A percentile compares a stretch with the other conserved stretches of the same genome.
These are phyloP conservation scores for Chamaetylas fuelleborni DNA, from an alignment of 2,113 vertebrate species.

Conservation along the genomic window DNA sequence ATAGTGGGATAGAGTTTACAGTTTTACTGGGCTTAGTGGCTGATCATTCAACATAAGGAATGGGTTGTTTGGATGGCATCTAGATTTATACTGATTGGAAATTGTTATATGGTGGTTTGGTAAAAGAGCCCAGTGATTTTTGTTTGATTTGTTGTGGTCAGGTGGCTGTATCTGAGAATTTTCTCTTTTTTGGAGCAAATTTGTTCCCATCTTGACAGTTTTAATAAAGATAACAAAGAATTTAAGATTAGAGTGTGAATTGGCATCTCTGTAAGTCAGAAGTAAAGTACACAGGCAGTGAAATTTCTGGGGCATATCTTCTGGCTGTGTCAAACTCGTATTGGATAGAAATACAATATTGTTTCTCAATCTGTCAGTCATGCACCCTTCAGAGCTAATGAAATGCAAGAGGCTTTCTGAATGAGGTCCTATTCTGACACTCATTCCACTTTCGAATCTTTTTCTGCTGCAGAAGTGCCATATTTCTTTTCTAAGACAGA, in stretches of 20 bases:
- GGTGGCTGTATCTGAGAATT: not conserved
- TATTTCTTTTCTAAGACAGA: not conserved
- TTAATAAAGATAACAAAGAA: not conserved
- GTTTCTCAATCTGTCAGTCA: conserved; percentile 6
- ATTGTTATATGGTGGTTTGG: not conserved
- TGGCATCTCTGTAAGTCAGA: not conserved
- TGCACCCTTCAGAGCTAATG: not conserved
- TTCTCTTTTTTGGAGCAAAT: not conserved
- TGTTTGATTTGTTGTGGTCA: not conserved
- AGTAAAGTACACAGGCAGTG: not conserved
- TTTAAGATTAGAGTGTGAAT: not conserved
- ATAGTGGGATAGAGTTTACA: not conserved
- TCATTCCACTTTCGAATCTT: not conserved
- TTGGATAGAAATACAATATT: not conserved
- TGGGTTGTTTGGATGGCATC: not conserved
- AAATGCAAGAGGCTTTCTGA: not conserved
- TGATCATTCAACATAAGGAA: not conserved
- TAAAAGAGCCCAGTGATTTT: not conserved
- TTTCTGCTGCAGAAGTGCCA: not conserved
- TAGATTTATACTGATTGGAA: not conserved
- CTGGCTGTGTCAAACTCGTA: not conserved
- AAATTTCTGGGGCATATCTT: conserved; percentile 40
- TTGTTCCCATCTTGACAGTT: not conserved
- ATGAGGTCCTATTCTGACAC: not conserved
- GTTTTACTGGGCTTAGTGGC: not conserved